phyloP scores from a whole-genome alignment of 2,113 vertebrate genomes.

The Mus pahari region DNA sequence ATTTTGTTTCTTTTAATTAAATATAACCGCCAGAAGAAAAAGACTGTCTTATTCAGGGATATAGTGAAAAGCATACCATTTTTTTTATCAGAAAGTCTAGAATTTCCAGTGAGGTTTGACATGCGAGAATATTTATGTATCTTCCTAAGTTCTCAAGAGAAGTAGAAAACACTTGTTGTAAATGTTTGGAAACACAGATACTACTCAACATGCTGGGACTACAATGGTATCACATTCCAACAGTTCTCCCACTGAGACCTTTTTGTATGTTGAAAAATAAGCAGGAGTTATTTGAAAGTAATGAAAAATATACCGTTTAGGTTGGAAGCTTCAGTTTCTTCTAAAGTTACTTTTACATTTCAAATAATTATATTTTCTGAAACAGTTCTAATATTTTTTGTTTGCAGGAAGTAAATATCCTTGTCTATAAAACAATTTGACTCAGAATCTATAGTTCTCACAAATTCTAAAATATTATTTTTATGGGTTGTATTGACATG shows the following conservation, averaged over 20 bases:
- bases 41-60: background rate
- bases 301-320: background rate
- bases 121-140: background rate
- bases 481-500: background rate
- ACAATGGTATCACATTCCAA: background rate
- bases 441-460: background rate
- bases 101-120: background rate
- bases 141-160: background rate
- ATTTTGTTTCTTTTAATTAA: background rate
- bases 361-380: background rate
- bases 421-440: background rate
- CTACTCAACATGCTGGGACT: background rate
- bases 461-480: background rate
- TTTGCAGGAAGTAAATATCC: background rate
- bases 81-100: background rate
- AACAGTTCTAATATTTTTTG: background rate
- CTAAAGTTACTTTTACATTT: background rate
- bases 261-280: background rate
- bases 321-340: background rate
- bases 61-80: background rate
- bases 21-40: background rate
- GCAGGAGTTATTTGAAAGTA: background rate
- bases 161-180: background rate
- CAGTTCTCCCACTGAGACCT: too few species aligned
- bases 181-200: background rate